Evolutionary conservation across 2,888 invertebrate species (phyloP).

Genomic region (Epinotia ramella): DNA sequence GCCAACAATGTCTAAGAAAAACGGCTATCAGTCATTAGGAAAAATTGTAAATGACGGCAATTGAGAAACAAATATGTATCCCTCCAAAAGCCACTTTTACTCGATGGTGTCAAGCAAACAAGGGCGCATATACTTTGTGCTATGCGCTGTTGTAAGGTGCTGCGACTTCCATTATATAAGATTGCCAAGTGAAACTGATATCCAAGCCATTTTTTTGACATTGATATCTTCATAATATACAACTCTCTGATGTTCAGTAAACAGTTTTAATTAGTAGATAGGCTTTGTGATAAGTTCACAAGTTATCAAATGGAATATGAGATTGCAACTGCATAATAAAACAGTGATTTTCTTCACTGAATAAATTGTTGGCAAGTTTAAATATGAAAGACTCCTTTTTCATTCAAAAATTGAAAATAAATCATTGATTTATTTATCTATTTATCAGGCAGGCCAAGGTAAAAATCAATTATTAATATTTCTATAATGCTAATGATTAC

Average conservation of each 20-base stretch:
- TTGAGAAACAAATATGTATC: no score
- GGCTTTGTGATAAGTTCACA: constrained; percentile 32
- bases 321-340: constrained; percentile 14
- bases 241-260: constrained; percentile 7
- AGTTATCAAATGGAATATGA: constrained; percentile 23
- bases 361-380: not conserved
- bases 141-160: no score
- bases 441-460: no score
- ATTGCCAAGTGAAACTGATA: not conserved
- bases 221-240: no score
- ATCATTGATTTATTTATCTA: not conserved
- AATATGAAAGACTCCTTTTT: not conserved
- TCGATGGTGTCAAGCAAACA: no score
- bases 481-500: not conserved
- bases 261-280: constrained; percentile 40
- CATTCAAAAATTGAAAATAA: not conserved
- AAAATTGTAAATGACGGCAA: no score
- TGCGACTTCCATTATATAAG: not conserved
- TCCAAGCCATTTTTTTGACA: not conserved
- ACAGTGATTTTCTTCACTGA: not conserved
- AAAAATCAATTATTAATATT: not conserved
- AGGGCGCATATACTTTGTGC: no score
- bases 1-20: no score
- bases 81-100: no score
- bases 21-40: no score